Evolutionary conservation across 2,113 vertebrate species (phyloP).

Genomic region (Apus apus): DNA sequence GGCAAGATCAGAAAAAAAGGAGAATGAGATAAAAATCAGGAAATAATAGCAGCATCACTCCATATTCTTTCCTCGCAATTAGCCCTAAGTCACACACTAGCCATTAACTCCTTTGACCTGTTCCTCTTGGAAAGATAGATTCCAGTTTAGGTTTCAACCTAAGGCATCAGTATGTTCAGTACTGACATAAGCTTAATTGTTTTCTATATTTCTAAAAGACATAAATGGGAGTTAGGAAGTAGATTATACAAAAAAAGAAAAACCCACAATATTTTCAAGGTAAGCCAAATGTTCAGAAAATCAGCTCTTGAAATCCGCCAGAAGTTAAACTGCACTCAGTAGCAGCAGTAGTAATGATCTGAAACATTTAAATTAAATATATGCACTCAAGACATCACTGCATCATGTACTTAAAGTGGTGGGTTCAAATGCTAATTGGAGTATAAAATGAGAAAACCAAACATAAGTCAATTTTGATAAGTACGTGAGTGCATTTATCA

Average conservation of each 20-base stretch:
- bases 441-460: constrained; percentile 52
- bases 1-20: neutral
- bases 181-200: constrained; percentile 64
- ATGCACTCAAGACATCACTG: neutral
- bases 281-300: constrained; percentile 37
- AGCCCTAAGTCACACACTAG: constrained; percentile 61
- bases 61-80: constrained; percentile 29
- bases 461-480: constrained; percentile 63
- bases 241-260: neutral
- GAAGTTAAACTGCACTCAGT: constrained; percentile 8
- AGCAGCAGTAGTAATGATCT: constrained; percentile 8
- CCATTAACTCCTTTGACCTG: constrained; percentile 70
- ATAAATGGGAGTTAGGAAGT: constrained; percentile 31
- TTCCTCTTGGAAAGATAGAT: constrained; percentile 50
- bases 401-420: constrained; percentile 35
- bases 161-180: constrained; percentile 44
- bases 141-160: constrained; percentile 54
- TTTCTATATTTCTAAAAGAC: neutral
- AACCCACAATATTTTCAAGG: neutral
- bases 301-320: constrained; percentile 2
- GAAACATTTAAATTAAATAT: constrained; percentile 47
- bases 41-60: constrained; percentile 1
- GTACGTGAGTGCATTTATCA: constrained; percentile 55
- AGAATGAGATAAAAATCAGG: neutral
- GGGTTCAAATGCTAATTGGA: constrained; percentile 66